Base-by-base conservation (phyloP, 53 echinoderm and acorn worm species). In the Holothuria scabra region DNA sequence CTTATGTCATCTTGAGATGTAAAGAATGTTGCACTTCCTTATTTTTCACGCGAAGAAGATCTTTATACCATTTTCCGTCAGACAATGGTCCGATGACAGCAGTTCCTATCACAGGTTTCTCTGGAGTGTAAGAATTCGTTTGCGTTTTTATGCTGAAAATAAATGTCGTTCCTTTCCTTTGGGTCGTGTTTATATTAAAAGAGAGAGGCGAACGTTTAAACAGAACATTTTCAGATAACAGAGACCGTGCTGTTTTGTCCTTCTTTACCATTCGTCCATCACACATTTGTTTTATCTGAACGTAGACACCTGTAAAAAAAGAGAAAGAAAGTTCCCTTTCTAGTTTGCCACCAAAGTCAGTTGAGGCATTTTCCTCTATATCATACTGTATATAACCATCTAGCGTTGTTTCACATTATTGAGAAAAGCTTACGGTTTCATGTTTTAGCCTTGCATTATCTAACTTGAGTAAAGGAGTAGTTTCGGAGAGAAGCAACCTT, bases 261-360 rank as follows among this genome's bases (percentile, higher is more conserved):
- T 78, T 78, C 78, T 78, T 78, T 8, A 78, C 58, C 8, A 78
- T 56, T 2, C 29, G 30, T 78, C 78, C 78, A 14, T 78, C 78
- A 13, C 57, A 78, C 32, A 56, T 78, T 13, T 78, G 78, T 58
- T 78, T 78, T 24, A 78, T 52, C 52, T 78, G 78, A 28, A 78
- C 78, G 58, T 78, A 78, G n/a, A 78, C 78, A 28, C 23, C 78
- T 78, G 58, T 16, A 52, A 16, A 30, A 26, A 56, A 26, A 64
- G 10, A 22, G n/a, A n/a, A n/a, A 28, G 25, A 28, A 13, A 19
- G 14, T 12, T 5, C 1, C 5, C 21, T 64, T 30, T 12, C 26
- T 24, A 52, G 4, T 52, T 52, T 52, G 52, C 8, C 52, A 16
- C 10, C 41, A 41, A 8, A 41, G 8, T 41, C 41, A 5, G 7